phyloP scores from a whole-genome alignment of 2,113 vertebrate species.

The Colius striatus region DNA sequence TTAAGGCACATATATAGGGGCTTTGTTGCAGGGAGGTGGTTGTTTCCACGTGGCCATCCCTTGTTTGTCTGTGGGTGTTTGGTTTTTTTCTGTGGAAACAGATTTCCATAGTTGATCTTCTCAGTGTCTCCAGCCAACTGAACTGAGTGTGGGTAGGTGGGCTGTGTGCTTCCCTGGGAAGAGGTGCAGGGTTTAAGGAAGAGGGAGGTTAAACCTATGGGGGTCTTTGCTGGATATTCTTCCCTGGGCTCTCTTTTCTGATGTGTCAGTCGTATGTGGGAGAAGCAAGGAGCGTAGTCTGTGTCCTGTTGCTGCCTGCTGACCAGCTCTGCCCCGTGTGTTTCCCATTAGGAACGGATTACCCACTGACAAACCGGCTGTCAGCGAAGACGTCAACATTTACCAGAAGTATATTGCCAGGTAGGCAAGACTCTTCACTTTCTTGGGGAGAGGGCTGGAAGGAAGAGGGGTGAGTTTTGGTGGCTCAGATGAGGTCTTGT shows the following conservation, averaged over 20 bases:
- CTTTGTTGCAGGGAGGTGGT: neutral
- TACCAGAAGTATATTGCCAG: constrained; percentile 99
- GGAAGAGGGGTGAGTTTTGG: neutral
- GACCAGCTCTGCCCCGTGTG: constrained; percentile 79
- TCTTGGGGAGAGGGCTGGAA: constrained; percentile 36
- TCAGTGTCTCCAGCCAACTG: neutral
- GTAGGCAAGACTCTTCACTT: constrained; percentile 85
- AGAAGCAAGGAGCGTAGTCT: neutral
- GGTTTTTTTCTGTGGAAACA: neutral
- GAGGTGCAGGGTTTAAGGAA: neutral
- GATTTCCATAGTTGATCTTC: neutral
- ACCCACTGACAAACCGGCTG: constrained; percentile 94
- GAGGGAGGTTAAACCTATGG: neutral
- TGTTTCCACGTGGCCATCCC: neutral
- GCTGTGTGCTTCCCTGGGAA: neutral
- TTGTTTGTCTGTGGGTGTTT: neutral
- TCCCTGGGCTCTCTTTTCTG: neutral
- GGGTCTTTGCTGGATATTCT: neutral
- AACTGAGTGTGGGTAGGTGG: neutral
- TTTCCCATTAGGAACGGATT: constrained; percentile 94
- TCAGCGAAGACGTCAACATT: constrained; percentile 96
- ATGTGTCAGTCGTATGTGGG: neutral
- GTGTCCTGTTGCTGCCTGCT: constrained; percentile 54
- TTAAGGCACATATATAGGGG: no score
- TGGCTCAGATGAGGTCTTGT: constrained; percentile 54